Percentiles rank a stretch among this genome's conserved stretches.
phyloP scores from a whole-genome alignment of 2,113 vertebrate species.

The Bos indicus region DNA sequence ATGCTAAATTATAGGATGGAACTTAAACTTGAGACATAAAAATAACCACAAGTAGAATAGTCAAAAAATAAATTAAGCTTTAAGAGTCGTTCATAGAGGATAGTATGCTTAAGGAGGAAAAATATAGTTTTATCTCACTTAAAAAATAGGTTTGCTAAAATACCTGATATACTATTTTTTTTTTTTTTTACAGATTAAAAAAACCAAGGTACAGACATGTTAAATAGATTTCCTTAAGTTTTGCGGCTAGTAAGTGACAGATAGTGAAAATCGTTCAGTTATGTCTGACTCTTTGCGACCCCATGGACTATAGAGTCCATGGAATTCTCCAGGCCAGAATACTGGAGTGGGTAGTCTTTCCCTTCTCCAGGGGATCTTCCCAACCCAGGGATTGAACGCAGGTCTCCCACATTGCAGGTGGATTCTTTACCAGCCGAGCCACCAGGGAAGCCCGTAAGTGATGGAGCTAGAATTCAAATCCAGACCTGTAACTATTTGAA shows the following conservation, averaged over 20 bases:
- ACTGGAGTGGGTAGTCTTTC: background rate
- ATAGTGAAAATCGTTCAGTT: background rate
- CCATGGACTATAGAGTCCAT: background rate
- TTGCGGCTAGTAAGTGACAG: background rate
- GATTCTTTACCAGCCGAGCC: background rate
- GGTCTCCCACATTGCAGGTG: background rate
- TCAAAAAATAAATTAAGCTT: slow-evolving; percentile 8
- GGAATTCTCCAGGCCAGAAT: background rate
- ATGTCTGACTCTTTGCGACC: background rate
- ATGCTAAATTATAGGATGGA: slow-evolving; percentile 9
- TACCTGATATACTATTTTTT: background rate
- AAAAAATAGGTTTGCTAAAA: background rate
- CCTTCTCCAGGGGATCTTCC: background rate
- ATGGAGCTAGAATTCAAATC: background rate
- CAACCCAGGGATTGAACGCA: background rate
- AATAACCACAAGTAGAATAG: background rate
- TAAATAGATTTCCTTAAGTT: background rate
- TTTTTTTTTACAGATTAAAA: background rate
- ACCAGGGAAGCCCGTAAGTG: background rate
- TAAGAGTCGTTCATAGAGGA: background rate
- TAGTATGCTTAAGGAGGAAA: background rate
- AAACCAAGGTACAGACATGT: background rate
- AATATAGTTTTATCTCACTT: background rate
- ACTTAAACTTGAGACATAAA: slow-evolving; percentile 47
- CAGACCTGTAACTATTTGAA: background rate